phyloP scores from a whole-genome alignment of 2,797 vertebrate genomes.

The Glossophaga mutica region DNA sequence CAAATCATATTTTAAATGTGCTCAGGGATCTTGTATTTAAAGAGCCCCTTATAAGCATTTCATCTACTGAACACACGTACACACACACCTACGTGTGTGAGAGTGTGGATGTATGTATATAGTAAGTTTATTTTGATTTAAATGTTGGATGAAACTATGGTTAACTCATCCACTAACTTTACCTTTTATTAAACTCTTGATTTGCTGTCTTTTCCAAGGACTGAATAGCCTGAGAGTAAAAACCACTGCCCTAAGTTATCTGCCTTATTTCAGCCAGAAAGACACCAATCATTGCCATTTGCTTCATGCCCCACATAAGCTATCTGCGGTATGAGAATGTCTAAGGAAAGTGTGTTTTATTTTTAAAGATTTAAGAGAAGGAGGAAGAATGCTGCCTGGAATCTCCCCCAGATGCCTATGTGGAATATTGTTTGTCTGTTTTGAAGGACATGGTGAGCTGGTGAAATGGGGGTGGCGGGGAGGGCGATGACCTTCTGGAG shows the following conservation, averaged over 20 bases:
- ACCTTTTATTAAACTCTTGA: not conserved
- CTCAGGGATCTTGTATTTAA: conserved; percentile 30
- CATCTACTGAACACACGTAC: not conserved
- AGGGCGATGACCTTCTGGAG: not conserved
- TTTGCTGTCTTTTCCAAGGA: not conserved
- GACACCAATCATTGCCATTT: not conserved
- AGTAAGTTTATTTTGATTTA: conserved; percentile 21
- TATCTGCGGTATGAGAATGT: not conserved
- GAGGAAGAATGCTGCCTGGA: not conserved
- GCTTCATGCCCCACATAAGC: not conserved
- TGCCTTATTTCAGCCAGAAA: not conserved
- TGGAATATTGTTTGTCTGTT: conserved; percentile 7
- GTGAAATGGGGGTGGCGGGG: not conserved
- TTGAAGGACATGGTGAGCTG: conserved; percentile 13
- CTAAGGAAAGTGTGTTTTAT: conserved; percentile 18
- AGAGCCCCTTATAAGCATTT: not conserved
- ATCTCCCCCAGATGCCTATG: not conserved
- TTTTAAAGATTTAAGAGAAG: not conserved
- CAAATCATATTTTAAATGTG: conserved; percentile 30
- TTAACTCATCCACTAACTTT: not conserved
- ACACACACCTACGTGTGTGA: not conserved
- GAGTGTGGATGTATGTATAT: not conserved
- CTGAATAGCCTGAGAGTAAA: not conserved
- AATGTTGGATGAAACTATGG: not conserved
- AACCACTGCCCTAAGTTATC: not conserved